These are phyloP conservation scores for Epinephelus cyanopodus DNA, from an alignment of 2,113 vertebrate genomes.

Conservation along the genomic window DNA sequence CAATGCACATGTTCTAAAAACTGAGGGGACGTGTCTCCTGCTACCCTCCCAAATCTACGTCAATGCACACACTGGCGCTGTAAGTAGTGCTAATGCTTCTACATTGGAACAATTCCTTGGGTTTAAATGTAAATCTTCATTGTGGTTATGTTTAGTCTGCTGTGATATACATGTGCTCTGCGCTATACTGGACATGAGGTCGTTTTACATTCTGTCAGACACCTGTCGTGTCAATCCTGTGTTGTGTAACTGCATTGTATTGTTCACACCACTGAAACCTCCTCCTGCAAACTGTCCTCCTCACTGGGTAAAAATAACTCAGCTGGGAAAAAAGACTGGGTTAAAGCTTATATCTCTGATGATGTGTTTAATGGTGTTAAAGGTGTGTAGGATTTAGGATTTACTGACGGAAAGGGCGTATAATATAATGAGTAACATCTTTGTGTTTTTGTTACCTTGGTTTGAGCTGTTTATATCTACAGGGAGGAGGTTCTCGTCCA, in stretches of 20 bases:
- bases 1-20: too few species aligned
- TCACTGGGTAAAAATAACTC: background rate
- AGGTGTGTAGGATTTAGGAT: too few species aligned
- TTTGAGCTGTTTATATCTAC: too few species aligned
- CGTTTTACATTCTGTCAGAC: slow-evolving; percentile 28
- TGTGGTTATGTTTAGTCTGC: slow-evolving; percentile 39
- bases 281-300: background rate
- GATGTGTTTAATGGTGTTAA: background rate
- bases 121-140: slow-evolving; percentile 22
- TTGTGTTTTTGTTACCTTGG: too few species aligned
- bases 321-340: background rate
- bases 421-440: too few species aligned
- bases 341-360: background rate
- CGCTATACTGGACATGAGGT: background rate
- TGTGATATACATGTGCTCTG: background rate
- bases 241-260: slow-evolving; percentile 27
- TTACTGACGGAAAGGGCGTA: too few species aligned
- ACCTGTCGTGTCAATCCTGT: slow-evolving; percentile 44
- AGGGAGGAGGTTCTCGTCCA: too few species aligned
- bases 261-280: slow-evolving; percentile 14
- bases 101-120: background rate
- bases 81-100: background rate
- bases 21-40: too few species aligned
- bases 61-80: background rate
- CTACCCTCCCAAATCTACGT: too few species aligned